These are phyloP conservation scores for Ooceraea biroi DNA, from an alignment of 1,140 invertebrate genomes.

Conservation along the genomic window DNA sequence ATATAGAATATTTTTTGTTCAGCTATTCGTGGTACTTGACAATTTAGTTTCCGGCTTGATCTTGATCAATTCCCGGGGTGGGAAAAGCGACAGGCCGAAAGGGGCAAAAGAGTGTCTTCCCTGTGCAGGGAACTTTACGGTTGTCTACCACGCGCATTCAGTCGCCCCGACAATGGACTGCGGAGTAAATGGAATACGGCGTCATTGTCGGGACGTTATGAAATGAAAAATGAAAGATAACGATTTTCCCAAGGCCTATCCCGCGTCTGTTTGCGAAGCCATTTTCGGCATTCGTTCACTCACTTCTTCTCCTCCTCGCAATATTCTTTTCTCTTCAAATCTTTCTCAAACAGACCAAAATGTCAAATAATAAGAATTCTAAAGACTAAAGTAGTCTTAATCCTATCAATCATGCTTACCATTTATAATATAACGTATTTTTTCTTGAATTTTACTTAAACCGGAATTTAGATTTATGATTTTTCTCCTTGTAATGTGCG, in stretches of 20 bases:
- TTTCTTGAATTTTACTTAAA: no score
- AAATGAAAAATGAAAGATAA: conserved; percentile 82
- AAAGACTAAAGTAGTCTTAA: not conserved
- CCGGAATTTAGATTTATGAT: no score
- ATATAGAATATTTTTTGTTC: not conserved
- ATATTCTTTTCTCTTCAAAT: conserved; percentile 14
- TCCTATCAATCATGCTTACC: not conserved
- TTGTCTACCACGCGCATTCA: conserved; percentile 15
- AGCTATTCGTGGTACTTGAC: not conserved
- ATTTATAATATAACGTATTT: not conserved
- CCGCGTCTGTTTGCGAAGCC: not conserved
- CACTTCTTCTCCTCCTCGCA: not conserved
- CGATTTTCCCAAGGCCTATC: conserved; percentile 71
- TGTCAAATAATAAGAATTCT: not conserved
- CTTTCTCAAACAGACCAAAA: not conserved
- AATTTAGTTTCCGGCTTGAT: not conserved
- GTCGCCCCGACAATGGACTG: conserved; percentile 23
- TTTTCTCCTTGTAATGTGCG: no score
- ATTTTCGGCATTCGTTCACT: not conserved
- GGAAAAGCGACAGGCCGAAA: conserved; percentile 3
- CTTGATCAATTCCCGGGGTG: not conserved
- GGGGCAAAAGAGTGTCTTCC: not conserved
- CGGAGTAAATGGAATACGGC: conserved; percentile 58
- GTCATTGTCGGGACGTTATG: conserved; percentile 81
- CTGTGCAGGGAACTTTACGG: not conserved